Evolutionary conservation across 2,797 vertebrate species (phyloP), one percentile per base, ranked within the genome.

Genomic region (Agapornis canus): DNA sequence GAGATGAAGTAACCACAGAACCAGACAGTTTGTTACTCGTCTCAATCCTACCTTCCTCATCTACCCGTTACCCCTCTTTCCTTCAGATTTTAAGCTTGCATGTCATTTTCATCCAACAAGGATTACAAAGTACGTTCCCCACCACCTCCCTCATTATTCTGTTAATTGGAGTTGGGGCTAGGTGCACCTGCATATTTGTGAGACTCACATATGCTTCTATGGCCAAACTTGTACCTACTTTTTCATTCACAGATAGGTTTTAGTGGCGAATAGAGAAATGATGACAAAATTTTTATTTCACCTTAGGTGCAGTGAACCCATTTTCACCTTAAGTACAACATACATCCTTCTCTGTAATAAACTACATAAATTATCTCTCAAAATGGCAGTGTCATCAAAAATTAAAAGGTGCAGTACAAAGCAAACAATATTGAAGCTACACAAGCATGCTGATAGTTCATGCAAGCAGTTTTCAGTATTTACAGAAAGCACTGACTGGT

Each of bases 401-500:
- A 94, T 89, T 86, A 82, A 95, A 95, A 94, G 63, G 47, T 39
- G n/a, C 6, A 35, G 59, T 39, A 89, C 54, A 93, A 76, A 76
- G 59, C 68, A 93, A 95, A 95, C 80, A 90, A 51, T 65, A 76
- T 54, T 54, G 80, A 47, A 92, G 82, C 70, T 83, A 72, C 73
- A 70, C 72, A 81, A 90, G 64, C 61, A 64, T 40, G 65, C 61
- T 91, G 66, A 84, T 81, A 92, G 91, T 77, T 64, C 85, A 86
- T 5, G 9, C 79, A 90, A 92, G 52, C 59, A 73, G 52, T 77
- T 92, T 80, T 87, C 48, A n/a, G 64, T 86, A 91, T 92, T 94
- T 94, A 65, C 66, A 94, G 70, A 92, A 94, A 82, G 86, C 78
- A 59, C 14, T 91, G 92, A 94, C 77, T 88, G 82, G 90, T 90